These are phyloP conservation scores for Bujurquina vittata DNA, from an alignment of 2,113 vertebrate species.

Conservation along the genomic window DNA sequence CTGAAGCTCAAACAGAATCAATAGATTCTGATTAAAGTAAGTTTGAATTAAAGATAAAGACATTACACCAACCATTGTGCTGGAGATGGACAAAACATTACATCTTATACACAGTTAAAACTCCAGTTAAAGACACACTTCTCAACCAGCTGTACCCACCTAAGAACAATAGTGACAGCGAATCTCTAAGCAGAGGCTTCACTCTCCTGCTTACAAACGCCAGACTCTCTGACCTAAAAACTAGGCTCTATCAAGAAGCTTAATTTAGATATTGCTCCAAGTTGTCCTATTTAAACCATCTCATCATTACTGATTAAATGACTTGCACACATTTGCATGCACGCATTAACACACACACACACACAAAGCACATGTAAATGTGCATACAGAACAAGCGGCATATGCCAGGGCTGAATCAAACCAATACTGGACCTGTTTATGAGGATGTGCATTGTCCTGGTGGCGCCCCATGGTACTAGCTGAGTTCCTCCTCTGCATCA, in stretches of 20 bases:
- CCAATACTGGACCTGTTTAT: constrained; percentile 66
- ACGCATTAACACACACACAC: neutral
- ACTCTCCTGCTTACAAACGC: constrained; percentile 17
- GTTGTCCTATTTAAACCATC: constrained; percentile 70
- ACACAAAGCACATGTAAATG: neutral
- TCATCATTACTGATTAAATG: constrained; percentile 63
- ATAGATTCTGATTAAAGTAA: neutral
- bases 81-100: neutral
- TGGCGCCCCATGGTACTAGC: constrained; percentile 60
- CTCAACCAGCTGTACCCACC: neutral
- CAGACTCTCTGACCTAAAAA: constrained; percentile 71
- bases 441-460: constrained; percentile 54
- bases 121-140: neutral
- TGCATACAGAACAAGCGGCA: neutral
- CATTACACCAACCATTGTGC: constrained; percentile 8
- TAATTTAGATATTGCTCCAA: constrained; percentile 72
- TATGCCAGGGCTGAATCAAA: neutral
- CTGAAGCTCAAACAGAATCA: neutral
- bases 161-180: constrained; percentile 30
- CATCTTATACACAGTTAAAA: neutral
- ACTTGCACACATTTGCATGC: constrained; percentile 2
- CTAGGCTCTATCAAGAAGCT: constrained; percentile 50
- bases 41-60: neutral
- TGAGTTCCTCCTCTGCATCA: constrained; percentile 73
- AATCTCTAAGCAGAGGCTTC: constrained; percentile 24